Evolutionary conservation across 2,888 invertebrate genomes (phyloP).

Genomic region (Luffia ferchaultella): DNA sequence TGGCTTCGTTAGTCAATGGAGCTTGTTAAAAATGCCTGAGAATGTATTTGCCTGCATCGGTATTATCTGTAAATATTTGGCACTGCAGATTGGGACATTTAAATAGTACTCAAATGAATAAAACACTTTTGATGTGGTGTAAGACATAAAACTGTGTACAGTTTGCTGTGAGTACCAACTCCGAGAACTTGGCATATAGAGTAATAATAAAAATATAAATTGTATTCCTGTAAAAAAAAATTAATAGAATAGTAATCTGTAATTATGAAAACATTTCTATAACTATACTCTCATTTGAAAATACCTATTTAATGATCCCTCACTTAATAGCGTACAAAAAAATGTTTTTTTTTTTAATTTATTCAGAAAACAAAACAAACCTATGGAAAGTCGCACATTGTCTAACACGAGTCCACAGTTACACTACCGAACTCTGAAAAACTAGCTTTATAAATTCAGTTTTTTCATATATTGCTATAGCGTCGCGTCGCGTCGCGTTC

Average conservation of each 20-base stretch:
- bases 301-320: neutral
- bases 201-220: too few relatives aligned
- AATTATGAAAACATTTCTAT: neutral
- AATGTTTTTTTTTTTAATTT: neutral
- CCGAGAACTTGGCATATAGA: too few relatives aligned
- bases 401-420: neutral
- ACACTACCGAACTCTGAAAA: neutral
- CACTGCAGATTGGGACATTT: too few relatives aligned
- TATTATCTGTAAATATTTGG: too few relatives aligned
- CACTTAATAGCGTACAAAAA: neutral
- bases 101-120: too few relatives aligned
- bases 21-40: too few relatives aligned
- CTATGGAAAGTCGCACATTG: neutral
- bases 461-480: neutral
- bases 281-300: neutral
- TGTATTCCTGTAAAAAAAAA: too few relatives aligned
- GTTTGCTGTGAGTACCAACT: too few relatives aligned
- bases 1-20: too few relatives aligned
- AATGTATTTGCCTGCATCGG: too few relatives aligned
- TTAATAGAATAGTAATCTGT: neutral
- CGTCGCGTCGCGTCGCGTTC: neutral
- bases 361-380: neutral
- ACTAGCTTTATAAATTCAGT: neutral
- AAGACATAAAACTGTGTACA: too few relatives aligned
- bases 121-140: too few relatives aligned